Evolutionary conservation across 1,140 invertebrate genomes (phyloP).

Genomic region (Sycobia sp.): DNA sequence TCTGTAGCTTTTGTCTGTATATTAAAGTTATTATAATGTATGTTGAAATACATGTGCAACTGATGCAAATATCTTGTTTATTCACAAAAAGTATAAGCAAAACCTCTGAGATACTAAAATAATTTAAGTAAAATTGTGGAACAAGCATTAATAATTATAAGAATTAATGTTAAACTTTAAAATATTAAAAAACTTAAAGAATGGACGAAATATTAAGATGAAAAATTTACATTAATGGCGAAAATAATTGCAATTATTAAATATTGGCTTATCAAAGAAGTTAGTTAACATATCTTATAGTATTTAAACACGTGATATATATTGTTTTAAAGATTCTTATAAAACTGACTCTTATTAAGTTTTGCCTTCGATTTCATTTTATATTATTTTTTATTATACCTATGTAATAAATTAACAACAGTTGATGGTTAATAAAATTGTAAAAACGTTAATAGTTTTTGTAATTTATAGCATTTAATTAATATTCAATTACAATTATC

Average conservation of each 20-base stretch:
- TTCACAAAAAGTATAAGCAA: conserved; percentile 13
- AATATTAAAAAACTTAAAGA: too few species aligned
- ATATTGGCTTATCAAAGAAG: conserved; percentile 15
- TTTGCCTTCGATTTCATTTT: conserved; percentile 29
- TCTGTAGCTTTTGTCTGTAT: conserved; percentile 28
- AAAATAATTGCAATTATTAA: conserved; percentile 8
- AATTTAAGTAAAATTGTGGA: conserved; percentile 9
- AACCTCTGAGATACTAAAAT: conserved; percentile 13
- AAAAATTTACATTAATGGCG: conserved; percentile 8
- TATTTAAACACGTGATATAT: conserved; percentile 28
- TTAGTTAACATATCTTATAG: conserved; percentile 27
- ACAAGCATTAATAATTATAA: conserved; percentile 1
- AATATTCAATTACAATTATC: too few species aligned
- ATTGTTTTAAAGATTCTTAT: conserved; percentile 13
- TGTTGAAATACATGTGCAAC: conserved; percentile 34
- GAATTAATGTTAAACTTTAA: conserved; percentile 14
- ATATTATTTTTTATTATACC: conserved; percentile 32
- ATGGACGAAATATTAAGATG: not conserved
- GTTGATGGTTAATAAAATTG: conserved; percentile 35
- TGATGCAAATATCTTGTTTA: conserved; percentile 27
- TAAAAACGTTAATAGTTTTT: conserved; percentile 14
- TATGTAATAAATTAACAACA: conserved; percentile 32
- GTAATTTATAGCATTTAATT: too few species aligned
- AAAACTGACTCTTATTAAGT: conserved; percentile 19
- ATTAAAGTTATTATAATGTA: conserved; percentile 31